phyloP scores from a whole-genome alignment of 2,888 invertebrate species.

The Atrina japonica region DNA sequence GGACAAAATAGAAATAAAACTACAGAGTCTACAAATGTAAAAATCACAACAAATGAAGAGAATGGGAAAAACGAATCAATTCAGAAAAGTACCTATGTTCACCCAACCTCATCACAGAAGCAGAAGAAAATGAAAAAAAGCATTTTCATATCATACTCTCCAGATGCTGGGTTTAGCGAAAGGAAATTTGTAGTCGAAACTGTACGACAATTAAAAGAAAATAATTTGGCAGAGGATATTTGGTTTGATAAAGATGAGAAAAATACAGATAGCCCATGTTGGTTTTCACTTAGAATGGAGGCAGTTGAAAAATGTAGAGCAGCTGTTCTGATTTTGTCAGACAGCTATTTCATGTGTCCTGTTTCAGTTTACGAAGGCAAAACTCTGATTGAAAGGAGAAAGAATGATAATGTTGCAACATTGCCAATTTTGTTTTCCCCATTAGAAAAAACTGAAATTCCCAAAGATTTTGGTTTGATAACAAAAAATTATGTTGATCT shows the following conservation, averaged over 20 bases:
- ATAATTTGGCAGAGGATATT: slow-evolving; percentile 78
- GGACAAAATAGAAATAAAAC: slow-evolving; percentile 17
- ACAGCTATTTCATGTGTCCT: slow-evolving; percentile 76
- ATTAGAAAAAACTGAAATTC: slow-evolving; percentile 69
- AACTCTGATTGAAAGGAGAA: slow-evolving; percentile 72
- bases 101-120: slow-evolving; percentile 29
- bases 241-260: slow-evolving; percentile 80
- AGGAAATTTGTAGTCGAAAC: slow-evolving; percentile 77
- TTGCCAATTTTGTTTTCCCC: slow-evolving; percentile 71
- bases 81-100: neutral
- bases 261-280: slow-evolving; percentile 77
- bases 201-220: slow-evolving; percentile 77
- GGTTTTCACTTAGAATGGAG: slow-evolving; percentile 79
- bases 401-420: slow-evolving; percentile 67
- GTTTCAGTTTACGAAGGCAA: slow-evolving; percentile 78
- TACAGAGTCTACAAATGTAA: slow-evolving; percentile 28
- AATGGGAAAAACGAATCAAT: slow-evolving; percentile 7
- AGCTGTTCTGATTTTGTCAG: slow-evolving; percentile 75
- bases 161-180: slow-evolving; percentile 78
- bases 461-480: slow-evolving; percentile 63
- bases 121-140: slow-evolving; percentile 74
- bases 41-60: slow-evolving; percentile 12
- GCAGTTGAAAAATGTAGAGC: slow-evolving; percentile 78
- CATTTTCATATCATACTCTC: slow-evolving; percentile 78
- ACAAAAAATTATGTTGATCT: slow-evolving; percentile 69